phyloP scores from a whole-genome alignment of 2,888 invertebrate genomes.

The Hypolimnas misippus region DNA sequence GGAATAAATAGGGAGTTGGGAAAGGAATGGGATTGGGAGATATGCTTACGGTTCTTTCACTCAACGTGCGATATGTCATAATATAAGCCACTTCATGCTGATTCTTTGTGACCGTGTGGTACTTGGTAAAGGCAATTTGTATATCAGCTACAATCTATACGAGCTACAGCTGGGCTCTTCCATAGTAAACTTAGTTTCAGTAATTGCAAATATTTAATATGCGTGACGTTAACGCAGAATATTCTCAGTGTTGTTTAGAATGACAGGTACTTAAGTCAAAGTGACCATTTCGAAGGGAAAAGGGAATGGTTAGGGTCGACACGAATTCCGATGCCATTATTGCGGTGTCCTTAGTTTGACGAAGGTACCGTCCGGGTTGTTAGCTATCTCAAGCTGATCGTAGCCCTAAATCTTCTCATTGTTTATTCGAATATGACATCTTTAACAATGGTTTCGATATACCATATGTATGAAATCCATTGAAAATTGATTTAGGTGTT shows the following conservation, averaged over 20 bases:
- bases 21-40: no score
- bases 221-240: background rate
- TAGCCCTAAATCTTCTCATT: slow-evolving; percentile 25
- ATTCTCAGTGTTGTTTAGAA: slow-evolving; percentile 50
- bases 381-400: slow-evolving; percentile 29
- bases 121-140: no score
- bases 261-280: slow-evolving; percentile 71
- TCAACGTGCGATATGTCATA: no score
- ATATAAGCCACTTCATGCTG: no score
- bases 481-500: background rate
- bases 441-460: background rate
- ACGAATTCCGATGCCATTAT: slow-evolving; percentile 76
- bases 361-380: slow-evolving; percentile 57
- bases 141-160: no score
- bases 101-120: no score
- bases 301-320: slow-evolving; percentile 65
- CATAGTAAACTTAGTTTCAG: no score
- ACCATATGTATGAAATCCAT: background rate
- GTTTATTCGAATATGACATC: slow-evolving; percentile 23
- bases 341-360: slow-evolving; percentile 74
- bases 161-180: no score
- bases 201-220: slow-evolving; percentile 3
- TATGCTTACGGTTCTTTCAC: no score
- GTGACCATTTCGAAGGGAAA: slow-evolving; percentile 66
- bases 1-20: no score